Conservation (phyloP, 2,113 vertebrate genomes). For the Mirza zaza region DNA sequence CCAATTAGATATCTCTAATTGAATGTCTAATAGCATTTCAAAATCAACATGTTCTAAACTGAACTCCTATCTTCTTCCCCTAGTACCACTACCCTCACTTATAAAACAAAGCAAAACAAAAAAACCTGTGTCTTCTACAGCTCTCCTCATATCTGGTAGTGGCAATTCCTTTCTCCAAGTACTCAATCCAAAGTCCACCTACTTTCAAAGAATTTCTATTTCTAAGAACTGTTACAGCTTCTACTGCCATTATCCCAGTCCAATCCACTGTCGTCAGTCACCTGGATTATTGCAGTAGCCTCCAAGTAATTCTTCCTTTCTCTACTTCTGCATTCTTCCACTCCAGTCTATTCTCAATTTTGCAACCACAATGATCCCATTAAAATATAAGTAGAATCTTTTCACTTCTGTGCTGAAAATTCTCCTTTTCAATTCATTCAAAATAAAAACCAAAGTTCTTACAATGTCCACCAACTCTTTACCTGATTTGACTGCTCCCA, state of each 20-base stretch:
- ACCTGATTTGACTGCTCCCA: neutral
- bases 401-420: neutral
- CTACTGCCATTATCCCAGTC: neutral
- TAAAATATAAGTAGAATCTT: neutral
- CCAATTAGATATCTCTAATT: neutral
- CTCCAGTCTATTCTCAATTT: neutral
- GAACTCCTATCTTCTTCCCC: neutral
- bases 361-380: neutral
- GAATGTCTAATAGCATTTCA: neutral
- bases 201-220: neutral
- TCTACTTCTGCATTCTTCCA: neutral
- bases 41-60: neutral
- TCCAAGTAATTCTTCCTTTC: neutral
- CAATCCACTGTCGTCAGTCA: neutral
- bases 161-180: neutral
- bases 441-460: neutral
- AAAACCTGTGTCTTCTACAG: fast-evolving
- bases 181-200: neutral
- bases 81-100: neutral
- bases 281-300: fast-evolving
- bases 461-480: neutral
- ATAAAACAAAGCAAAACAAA: neutral
- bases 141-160: neutral
- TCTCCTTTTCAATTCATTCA: neutral
- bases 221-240: neutral